Evolutionary conservation across 1,140 invertebrate genomes (phyloP).

Genomic region (Nylanderia fulva): DNA sequence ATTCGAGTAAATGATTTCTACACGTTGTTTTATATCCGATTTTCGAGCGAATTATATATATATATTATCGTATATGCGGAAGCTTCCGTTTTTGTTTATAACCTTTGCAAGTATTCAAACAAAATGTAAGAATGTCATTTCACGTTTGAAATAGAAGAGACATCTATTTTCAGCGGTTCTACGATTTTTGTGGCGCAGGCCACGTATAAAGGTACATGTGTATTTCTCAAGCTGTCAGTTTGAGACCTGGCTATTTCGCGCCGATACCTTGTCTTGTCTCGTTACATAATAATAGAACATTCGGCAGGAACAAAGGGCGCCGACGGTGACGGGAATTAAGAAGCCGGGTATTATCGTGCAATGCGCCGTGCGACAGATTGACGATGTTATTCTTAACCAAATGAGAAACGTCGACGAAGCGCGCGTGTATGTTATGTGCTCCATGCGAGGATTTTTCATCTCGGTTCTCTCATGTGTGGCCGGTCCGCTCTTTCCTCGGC

Average conservation of each 20-base stretch:
- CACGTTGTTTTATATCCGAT: not conserved
- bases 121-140: not conserved
- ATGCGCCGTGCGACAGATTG: conserved; percentile 72
- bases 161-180: not conserved
- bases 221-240: conserved; percentile 61
- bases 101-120: not conserved
- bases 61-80: not conserved
- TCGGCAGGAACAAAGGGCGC: conserved; percentile 58
- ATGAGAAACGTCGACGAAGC: conserved; percentile 68
- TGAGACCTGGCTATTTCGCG: conserved; percentile 38
- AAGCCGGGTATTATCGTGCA: conserved; percentile 75
- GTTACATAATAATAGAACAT: conserved; percentile 67
- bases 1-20: not conserved
- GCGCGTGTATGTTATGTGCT: conserved; percentile 13
- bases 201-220: not conserved
- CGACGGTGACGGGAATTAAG: conserved; percentile 69
- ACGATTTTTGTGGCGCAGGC: conserved; percentile 5
- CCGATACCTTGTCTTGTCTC: conserved; percentile 45
- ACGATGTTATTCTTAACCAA: conserved; percentile 81
- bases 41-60: not conserved
- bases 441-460: conserved; percentile 36
- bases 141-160: not conserved
- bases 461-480: conserved; percentile 11
- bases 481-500: not conserved
- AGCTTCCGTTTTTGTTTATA: not conserved